Conservation (phyloP, 2,113 vertebrate genomes). For the Euleptes europaea region DNA sequence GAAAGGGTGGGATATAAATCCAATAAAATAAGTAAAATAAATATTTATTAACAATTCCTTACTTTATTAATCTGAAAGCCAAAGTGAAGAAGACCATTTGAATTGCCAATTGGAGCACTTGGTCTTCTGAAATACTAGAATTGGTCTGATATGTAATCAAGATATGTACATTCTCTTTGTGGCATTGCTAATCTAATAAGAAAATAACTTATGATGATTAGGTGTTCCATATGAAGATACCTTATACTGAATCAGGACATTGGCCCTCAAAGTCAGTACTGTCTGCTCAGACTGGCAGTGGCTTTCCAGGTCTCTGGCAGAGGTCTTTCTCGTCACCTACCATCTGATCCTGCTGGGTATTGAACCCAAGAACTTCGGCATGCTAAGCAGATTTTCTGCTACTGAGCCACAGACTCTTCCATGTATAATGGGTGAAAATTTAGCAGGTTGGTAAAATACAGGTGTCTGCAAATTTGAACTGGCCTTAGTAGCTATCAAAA, state of each 20-base stretch:
- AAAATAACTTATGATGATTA: neutral
- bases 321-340: too few relatives aligned
- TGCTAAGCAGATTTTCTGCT: neutral
- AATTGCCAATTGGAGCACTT: slow-evolving; percentile 14
- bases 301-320: too few relatives aligned
- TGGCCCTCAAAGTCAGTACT: too few relatives aligned
- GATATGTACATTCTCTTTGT: slow-evolving; percentile 47
- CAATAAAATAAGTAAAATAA: too few relatives aligned
- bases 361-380: too few relatives aligned
- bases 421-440: neutral
- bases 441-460: neutral
- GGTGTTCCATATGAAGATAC: too few relatives aligned
- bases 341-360: too few relatives aligned
- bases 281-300: too few relatives aligned
- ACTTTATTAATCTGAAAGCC: slow-evolving; percentile 41
- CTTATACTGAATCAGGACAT: too few relatives aligned
- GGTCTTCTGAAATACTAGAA: slow-evolving; percentile 17
- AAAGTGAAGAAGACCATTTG: slow-evolving; percentile 44
- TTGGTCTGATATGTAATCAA: slow-evolving; percentile 46
- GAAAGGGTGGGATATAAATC: too few relatives aligned
- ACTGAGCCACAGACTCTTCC: too few relatives aligned
- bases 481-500: neutral
- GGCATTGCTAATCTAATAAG: slow-evolving; percentile 45
- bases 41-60: slow-evolving; percentile 22
- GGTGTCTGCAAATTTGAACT: neutral